Conservation (phyloP, 2,797 vertebrate genomes). For the Brachymystax lenok region DNA sequence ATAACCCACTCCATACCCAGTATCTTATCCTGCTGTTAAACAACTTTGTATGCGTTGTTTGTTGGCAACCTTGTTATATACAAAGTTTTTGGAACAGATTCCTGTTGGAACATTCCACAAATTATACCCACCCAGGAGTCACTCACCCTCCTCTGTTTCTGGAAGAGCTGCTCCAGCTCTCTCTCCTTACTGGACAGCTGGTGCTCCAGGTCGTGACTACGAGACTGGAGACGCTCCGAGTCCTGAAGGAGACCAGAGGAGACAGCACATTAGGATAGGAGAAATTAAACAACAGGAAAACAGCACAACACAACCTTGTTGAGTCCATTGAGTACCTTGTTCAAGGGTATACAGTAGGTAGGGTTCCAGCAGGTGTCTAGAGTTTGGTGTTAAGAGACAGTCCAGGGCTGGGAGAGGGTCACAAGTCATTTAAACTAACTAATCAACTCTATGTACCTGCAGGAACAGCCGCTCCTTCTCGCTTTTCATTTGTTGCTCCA, state of each 20-base stretch:
- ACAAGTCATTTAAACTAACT: not conserved
- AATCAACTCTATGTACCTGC: constrained; percentile 68
- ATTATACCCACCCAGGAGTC: not conserved
- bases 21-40: too few relatives aligned
- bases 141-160: constrained; percentile 84
- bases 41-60: too few relatives aligned
- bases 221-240: constrained; percentile 79
- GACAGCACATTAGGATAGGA: not conserved
- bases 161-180: constrained; percentile 83
- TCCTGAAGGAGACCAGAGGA: constrained; percentile 70
- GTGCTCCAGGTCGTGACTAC: constrained; percentile 82
- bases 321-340: not conserved
- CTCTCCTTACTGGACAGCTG: constrained; percentile 84
- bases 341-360: too few relatives aligned
- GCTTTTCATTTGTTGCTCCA: constrained; percentile 92
- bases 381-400: not conserved
- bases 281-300: too few relatives aligned
- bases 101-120: too few relatives aligned
- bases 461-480: constrained; percentile 85
- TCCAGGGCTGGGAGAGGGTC: not conserved
- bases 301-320: not conserved
- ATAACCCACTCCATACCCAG: too few relatives aligned
- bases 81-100: too few relatives aligned
- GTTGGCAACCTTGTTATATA: too few relatives aligned
- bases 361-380: not conserved